Conservation (phyloP, 2,888 invertebrate genomes). For the Geotrupes spiniger region DNA sequence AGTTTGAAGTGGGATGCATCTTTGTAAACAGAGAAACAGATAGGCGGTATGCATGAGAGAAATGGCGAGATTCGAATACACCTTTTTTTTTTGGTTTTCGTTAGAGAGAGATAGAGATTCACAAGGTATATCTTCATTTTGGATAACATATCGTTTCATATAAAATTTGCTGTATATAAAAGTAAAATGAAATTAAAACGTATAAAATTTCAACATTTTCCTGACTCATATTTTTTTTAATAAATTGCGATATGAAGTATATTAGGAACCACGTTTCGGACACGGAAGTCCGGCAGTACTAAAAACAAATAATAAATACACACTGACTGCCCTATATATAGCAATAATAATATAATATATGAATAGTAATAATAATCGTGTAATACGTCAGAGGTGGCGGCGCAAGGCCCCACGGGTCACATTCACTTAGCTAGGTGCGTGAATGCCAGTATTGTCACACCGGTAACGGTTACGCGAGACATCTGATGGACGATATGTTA, state of each 20-base stretch:
- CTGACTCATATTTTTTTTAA: slow-evolving; percentile 26
- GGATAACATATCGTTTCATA: slow-evolving; percentile 22
- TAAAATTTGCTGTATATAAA: slow-evolving; percentile 34
- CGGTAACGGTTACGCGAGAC: background rate
- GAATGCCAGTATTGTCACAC: slow-evolving; percentile 1
- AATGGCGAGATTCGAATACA: slow-evolving; percentile 25
- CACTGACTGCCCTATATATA: slow-evolving; percentile 45
- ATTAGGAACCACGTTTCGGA: slow-evolving; percentile 50
- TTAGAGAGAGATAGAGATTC: slow-evolving; percentile 15
- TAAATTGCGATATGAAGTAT: slow-evolving; percentile 51
- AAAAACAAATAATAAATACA: slow-evolving; percentile 45
- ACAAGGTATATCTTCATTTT: slow-evolving; percentile 10
- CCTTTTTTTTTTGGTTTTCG: background rate
- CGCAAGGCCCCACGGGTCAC: slow-evolving; percentile 46
- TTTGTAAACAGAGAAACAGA: slow-evolving; percentile 37
- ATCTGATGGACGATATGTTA: background rate
- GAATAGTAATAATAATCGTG: slow-evolving; percentile 56
- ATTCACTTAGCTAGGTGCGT: slow-evolving; percentile 49
- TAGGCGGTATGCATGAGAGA: slow-evolving; percentile 39
- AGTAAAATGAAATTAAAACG: slow-evolving; percentile 29
- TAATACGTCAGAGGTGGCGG: slow-evolving; percentile 49
- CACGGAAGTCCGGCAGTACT: slow-evolving; percentile 39
- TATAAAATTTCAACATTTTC: slow-evolving; percentile 34
- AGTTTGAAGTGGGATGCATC: slow-evolving; percentile 41
- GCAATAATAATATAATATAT: slow-evolving; percentile 45